Conservation (phyloP, 2,888 invertebrate genomes). For the Tromatobia lineatoria region DNA sequence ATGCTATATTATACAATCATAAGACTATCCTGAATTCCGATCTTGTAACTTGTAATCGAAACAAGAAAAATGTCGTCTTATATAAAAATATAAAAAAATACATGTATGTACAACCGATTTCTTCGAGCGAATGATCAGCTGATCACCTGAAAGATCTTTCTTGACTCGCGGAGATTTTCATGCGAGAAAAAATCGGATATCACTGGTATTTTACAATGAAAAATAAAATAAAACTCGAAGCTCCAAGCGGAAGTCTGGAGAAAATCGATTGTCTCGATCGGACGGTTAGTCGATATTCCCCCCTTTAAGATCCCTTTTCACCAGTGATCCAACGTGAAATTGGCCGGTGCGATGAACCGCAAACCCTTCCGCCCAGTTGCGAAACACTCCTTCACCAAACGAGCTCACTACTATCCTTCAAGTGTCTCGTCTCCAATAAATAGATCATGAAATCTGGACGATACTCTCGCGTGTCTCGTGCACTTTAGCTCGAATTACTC, state of each 20-base stretch:
- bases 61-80: too few relatives aligned
- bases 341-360: conserved; percentile 64
- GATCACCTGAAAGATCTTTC: too few relatives aligned
- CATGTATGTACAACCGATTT: too few relatives aligned
- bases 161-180: neutral
- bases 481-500: conserved; percentile 61
- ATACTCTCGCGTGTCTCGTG: conserved; percentile 52
- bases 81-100: too few relatives aligned
- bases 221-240: neutral
- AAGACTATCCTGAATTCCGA: too few relatives aligned
- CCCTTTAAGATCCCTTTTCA: conserved; percentile 45
- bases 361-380: conserved; percentile 62
- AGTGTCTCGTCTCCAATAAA: conserved; percentile 32
- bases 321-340: conserved; percentile 48
- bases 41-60: too few relatives aligned
- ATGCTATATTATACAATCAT: too few relatives aligned
- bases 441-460: conserved; percentile 56
- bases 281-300: conserved; percentile 33
- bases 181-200: neutral
- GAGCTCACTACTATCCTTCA: conserved; percentile 28
- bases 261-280: conserved; percentile 35
- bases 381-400: conserved; percentile 35
- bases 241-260: conserved; percentile 26
- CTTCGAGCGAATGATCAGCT: too few relatives aligned
- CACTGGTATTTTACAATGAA: neutral